Evolutionary conservation across 2,797 vertebrate species (phyloP).

Genomic region (Spinibarbus caldwelli): DNA sequence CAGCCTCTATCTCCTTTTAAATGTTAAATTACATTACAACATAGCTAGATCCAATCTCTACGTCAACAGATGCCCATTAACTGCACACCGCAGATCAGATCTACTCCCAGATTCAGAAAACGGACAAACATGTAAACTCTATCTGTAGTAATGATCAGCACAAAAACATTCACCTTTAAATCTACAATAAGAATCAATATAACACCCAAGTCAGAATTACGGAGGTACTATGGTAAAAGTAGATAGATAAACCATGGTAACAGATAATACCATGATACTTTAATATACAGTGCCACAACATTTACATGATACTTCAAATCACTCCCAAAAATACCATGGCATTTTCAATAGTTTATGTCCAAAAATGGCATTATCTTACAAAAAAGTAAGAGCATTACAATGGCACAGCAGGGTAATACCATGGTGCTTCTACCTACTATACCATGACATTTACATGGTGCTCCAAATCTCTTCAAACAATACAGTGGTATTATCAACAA

Average conservation of each 20-base stretch:
- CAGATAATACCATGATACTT: background rate
- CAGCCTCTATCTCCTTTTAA: conserved; percentile 9
- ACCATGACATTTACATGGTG: background rate
- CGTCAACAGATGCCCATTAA: conserved; percentile 12
- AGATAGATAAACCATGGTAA: background rate
- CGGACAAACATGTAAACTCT: background rate
- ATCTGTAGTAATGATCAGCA: background rate
- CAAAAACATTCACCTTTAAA: background rate
- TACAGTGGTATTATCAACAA: background rate
- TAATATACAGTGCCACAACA: background rate
- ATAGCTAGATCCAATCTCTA: conserved; percentile 20
- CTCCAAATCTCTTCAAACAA: too few species aligned
- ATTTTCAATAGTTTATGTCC: background rate
- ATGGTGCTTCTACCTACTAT: too few species aligned
- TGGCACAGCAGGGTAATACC: too few species aligned
- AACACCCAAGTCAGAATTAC: background rate
- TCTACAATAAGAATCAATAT: background rate
- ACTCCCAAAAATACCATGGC: background rate
- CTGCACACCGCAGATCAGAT: background rate
- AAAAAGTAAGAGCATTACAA: too few species aligned
- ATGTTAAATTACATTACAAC: conserved; percentile 30
- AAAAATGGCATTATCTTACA: background rate
- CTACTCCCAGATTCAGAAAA: background rate
- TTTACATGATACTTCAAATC: background rate
- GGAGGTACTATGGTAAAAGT: too few species aligned